These are phyloP conservation scores for Tonatia bakeri DNA, from an alignment of 2,113 vertebrate genomes.

Conservation along the genomic window DNA sequence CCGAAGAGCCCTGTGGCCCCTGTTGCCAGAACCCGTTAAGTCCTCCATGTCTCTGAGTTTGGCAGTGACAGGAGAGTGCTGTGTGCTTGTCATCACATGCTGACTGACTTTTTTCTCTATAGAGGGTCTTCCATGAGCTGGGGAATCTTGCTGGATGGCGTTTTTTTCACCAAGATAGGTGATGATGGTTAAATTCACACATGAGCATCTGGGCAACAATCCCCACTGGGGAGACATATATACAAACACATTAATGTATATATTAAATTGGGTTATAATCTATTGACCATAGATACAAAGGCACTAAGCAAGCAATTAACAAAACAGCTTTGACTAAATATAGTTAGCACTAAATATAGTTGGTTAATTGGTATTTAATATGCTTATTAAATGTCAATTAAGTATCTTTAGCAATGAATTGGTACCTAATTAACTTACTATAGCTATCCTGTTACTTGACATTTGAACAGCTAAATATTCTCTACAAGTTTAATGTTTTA, in stretches of 20 bases:
- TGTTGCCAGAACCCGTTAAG: not conserved
- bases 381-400: constrained; percentile 81
- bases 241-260: constrained; percentile 66
- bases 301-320: constrained; percentile 73
- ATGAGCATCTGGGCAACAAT: not conserved
- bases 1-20: not conserved
- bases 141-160: not conserved
- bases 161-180: not conserved
- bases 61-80: not conserved
- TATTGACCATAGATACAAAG: constrained; percentile 74
- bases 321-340: constrained; percentile 77
- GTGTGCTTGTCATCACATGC: not conserved
- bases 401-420: constrained; percentile 78
- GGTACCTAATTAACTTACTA: constrained; percentile 80
- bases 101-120: not conserved
- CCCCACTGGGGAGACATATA: constrained; percentile 59
- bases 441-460: constrained; percentile 78
- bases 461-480: constrained; percentile 79
- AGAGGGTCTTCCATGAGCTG: not conserved
- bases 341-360: constrained; percentile 78
- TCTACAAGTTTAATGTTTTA: constrained; percentile 83
- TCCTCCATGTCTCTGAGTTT: not conserved
- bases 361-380: constrained; percentile 80
- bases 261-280: constrained; percentile 74
- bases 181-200: constrained; percentile 33